A percentile compares a stretch with the other conserved stretches of the same genome.
phyloP scores from a whole-genome alignment of 1,140 invertebrate genomes.

The Scaptomyza hsui region DNA sequence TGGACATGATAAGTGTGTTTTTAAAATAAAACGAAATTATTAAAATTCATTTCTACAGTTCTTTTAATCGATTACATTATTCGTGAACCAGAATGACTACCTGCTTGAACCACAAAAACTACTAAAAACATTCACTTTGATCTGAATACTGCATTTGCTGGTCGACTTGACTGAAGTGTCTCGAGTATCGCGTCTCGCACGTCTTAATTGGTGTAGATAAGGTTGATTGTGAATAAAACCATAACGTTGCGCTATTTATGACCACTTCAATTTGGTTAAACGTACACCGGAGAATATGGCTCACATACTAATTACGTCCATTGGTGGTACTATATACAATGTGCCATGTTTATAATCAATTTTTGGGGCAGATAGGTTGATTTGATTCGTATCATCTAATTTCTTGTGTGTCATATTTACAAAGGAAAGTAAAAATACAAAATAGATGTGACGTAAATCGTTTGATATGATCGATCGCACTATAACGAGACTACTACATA shows the following conservation, averaged over 20 bases:
- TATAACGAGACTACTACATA: not conserved
- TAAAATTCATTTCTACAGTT: too few relatives aligned
- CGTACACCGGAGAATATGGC: not conserved
- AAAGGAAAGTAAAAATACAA: conserved; percentile 1
- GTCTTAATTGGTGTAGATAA: conserved; percentile 18
- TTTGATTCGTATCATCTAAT: conserved; percentile 24
- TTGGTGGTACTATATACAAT: too few relatives aligned
- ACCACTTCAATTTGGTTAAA: conserved; percentile 29
- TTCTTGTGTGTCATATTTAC: conserved; percentile 19
- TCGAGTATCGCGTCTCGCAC: not conserved
- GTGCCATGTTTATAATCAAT: conserved; percentile 13
- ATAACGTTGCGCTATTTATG: conserved; percentile 31
- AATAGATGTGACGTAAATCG: conserved; percentile 21
- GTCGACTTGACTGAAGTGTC: not conserved
- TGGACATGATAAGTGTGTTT: too few relatives aligned
- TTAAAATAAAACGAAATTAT: too few relatives aligned
- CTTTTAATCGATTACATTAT: not conserved
- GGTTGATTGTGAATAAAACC: conserved; percentile 8
- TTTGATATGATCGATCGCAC: not conserved
- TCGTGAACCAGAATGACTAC: too few relatives aligned
- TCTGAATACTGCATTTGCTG: not conserved
- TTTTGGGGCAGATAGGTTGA: conserved; percentile 3
- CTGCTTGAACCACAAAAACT: too few relatives aligned
- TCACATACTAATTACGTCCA: too few relatives aligned
- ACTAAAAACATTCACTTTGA: too few relatives aligned